A percentile compares a stretch with the other conserved stretches of the same genome.
Conservation (phyloP, 2,888 invertebrate species). For the Hypercompe scribonia region DNA sequence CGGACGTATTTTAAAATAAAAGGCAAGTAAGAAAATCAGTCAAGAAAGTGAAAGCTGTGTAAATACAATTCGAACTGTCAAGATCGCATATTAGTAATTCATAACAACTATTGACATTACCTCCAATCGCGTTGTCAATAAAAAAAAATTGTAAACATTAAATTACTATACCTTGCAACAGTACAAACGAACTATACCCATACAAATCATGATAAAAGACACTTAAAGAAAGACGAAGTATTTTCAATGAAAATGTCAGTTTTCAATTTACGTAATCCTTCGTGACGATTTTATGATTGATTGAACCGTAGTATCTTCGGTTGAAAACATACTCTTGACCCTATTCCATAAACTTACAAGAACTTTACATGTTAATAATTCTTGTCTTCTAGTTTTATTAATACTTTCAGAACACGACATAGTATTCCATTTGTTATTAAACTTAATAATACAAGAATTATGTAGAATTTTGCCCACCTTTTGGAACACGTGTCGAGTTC, state of each 20-base stretch:
- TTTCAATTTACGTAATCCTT: background rate
- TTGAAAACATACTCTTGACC: background rate
- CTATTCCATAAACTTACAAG: background rate
- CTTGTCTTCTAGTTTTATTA: constrained; percentile 1
- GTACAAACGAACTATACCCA: background rate
- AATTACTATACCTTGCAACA: too few relatives aligned
- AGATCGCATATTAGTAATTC: too few relatives aligned
- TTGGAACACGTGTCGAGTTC: constrained; percentile 37
- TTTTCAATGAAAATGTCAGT: background rate
- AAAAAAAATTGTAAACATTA: too few relatives aligned
- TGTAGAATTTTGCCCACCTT: constrained; percentile 32
- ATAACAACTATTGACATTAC: too few relatives aligned
- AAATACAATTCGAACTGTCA: too few relatives aligned
- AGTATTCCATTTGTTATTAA: constrained; percentile 24
- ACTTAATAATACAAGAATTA: constrained; percentile 9
- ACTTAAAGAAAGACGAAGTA: background rate
- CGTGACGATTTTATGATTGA: background rate
- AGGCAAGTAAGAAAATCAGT: too few relatives aligned
- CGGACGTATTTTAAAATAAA: too few relatives aligned
- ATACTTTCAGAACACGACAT: constrained; percentile 37
- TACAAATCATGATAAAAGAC: constrained; percentile 1
- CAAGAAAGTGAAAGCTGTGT: too few relatives aligned
- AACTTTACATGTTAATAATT: background rate
- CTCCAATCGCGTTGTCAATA: too few relatives aligned
- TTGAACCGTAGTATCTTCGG: background rate